Base-by-base conservation (phyloP, 2,113 vertebrate species). In the Actenoides lindsayi region DNA sequence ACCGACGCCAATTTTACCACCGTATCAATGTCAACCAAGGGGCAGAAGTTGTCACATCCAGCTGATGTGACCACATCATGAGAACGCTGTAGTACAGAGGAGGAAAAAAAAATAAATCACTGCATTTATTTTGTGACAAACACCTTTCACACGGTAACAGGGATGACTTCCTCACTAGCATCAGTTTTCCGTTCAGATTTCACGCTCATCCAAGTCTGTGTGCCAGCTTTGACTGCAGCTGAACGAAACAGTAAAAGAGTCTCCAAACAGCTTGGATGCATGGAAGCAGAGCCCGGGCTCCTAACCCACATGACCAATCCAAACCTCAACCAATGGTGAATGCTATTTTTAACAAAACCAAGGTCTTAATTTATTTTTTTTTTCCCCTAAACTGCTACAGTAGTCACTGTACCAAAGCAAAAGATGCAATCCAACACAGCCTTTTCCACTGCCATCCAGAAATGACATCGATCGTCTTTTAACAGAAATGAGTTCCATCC, bases 1-100 rank as follows among this genome's bases (percentile, higher is more conserved):
- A 16, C 31, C 2, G 0, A 8, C 0, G 0, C n/a, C 19, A 16
- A 24, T 35, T 60, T 31, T 8, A 42, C 39, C 5, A 6, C 17
- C 0, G 0, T 3, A 21, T 4, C 68, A n/a, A 11, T 5, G 41
- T 28, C 87, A 78, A 53, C 6, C 5, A 5, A n/a, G 37, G 33
- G 39, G 33, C 21, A 71, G 60, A 25, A 28, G 9, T 35, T 23
- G 27, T 44, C 44, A 31, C n/a, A 25, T 7, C 57, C 0, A 3
- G 50, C 48, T 33, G 27, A 64, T 33, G 30, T 3, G 50, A 24
- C 14, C 31, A 20, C n/a, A 46, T 35, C 37, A 57, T 0, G 2
- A 44, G 42, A 64, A 68, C 5, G 24, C 20, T 46, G 25, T 13
- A 33, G 54, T 13, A 39, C 28, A 42, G 48, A 20, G 5, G 30